Evolutionary conservation across 2,113 vertebrate genomes (phyloP).

Genomic region (Daboia siamensis): DNA sequence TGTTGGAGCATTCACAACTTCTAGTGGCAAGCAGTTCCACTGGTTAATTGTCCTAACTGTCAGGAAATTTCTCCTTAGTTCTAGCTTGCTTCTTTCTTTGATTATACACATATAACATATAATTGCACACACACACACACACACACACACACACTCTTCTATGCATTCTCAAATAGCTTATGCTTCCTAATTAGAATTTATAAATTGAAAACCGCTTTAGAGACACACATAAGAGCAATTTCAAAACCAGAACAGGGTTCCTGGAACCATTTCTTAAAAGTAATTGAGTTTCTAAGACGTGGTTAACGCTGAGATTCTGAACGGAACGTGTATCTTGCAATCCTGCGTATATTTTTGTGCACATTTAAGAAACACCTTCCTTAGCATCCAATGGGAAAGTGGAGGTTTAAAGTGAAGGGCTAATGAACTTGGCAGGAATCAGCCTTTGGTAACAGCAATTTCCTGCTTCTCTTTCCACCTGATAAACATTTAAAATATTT

Average conservation of each 20-base stretch:
- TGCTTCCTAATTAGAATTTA: neutral
- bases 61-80: too few species aligned
- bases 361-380: neutral
- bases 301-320: neutral
- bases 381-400: neutral
- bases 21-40: too few species aligned
- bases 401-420: neutral
- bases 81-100: too few species aligned
- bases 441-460: neutral
- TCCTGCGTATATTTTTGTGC: neutral
- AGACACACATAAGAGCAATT: neutral
- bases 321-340: neutral
- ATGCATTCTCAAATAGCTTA: neutral
- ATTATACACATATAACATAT: too few species aligned
- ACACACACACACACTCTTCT: neutral
- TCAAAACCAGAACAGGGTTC: neutral
- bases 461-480: neutral
- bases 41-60: too few species aligned
- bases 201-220: neutral
- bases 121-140: too few species aligned
- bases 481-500: neutral
- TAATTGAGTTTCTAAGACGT: neutral
- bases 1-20: too few species aligned
- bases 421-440: neutral
- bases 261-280: neutral